Conservation (phyloP, 2,113 vertebrate genomes). For the Thamnophis sirtalis region DNA sequence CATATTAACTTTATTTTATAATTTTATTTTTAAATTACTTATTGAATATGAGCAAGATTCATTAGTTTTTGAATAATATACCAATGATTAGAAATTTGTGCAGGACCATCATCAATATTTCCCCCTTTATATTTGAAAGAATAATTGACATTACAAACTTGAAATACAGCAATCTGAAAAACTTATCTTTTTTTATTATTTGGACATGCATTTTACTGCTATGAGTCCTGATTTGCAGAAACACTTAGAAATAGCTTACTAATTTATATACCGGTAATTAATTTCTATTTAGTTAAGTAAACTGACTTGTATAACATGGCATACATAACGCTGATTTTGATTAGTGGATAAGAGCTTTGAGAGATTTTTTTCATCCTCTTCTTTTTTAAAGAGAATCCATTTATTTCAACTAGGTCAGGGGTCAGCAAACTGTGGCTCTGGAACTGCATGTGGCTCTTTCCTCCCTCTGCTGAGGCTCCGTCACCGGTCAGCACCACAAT, state of each 20-base stretch:
- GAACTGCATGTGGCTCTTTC: too few species aligned
- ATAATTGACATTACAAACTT: neutral
- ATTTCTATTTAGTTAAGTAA: neutral
- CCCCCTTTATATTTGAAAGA: neutral
- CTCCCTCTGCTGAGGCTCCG: too few species aligned
- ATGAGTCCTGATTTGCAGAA: neutral
- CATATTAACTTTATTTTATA: neutral
- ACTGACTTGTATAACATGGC: neutral
- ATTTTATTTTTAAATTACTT: neutral
- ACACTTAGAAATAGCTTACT: neutral
- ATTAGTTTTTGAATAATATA: neutral
- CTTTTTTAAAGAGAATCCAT: fast-evolving
- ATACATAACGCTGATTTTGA: neutral
- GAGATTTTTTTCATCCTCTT: neutral
- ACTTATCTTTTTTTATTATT: neutral
- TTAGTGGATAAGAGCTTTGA: neutral
- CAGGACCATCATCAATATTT: neutral
- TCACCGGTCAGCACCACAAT: too few species aligned
- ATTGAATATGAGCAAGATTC: neutral
- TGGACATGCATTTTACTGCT: neutral
- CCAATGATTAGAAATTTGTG: neutral
- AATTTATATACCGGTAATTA: neutral
- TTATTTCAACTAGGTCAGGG: neutral
- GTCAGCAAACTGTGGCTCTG: too few species aligned
- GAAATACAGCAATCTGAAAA: neutral